Conservation (phyloP, 1,140 invertebrate species). For the Tachypleus tridentatus region DNA sequence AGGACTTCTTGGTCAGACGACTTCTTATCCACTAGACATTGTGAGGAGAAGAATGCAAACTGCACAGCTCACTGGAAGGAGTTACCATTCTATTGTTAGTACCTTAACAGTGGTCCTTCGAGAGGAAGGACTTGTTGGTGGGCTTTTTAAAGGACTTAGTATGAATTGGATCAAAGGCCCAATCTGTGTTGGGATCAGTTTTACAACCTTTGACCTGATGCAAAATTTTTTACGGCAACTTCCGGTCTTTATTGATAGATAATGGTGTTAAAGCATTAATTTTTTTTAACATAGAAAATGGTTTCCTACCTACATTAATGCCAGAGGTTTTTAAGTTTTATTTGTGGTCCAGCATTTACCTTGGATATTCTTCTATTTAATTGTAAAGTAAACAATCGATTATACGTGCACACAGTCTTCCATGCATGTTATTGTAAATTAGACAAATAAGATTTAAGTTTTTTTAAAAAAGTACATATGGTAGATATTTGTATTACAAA, state of each 20-base stretch:
- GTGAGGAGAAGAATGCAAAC: slow-evolving; percentile 77
- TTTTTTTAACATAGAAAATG: too few species aligned
- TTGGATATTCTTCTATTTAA: too few species aligned
- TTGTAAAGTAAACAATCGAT: too few species aligned
- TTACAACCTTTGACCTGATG: slow-evolving; percentile 84
- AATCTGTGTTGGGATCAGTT: slow-evolving; percentile 95
- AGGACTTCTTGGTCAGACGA: slow-evolving; percentile 85
- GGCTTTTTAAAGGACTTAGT: slow-evolving; percentile 93
- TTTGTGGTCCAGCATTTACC: too few species aligned
- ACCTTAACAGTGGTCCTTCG: slow-evolving; percentile 36
- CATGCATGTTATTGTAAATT: too few species aligned
- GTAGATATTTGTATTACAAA: too few species aligned
- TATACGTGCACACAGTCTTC: too few species aligned
- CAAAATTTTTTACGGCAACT: slow-evolving; percentile 41
- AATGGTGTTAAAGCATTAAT: too few species aligned
- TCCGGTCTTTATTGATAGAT: not conserved
- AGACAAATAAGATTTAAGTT: too few species aligned
- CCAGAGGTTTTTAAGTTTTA: too few species aligned
- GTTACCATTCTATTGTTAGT: slow-evolving; percentile 22
- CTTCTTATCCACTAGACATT: slow-evolving; percentile 91
- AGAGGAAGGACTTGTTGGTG: slow-evolving; percentile 72
- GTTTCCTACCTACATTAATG: too few species aligned
- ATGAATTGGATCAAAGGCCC: slow-evolving; percentile 99
- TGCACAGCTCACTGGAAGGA: slow-evolving; percentile 40
- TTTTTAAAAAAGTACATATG: too few species aligned